These are phyloP conservation scores for Isichthys henryi DNA, from an alignment of 2,113 vertebrate genomes.

Conservation along the genomic window DNA sequence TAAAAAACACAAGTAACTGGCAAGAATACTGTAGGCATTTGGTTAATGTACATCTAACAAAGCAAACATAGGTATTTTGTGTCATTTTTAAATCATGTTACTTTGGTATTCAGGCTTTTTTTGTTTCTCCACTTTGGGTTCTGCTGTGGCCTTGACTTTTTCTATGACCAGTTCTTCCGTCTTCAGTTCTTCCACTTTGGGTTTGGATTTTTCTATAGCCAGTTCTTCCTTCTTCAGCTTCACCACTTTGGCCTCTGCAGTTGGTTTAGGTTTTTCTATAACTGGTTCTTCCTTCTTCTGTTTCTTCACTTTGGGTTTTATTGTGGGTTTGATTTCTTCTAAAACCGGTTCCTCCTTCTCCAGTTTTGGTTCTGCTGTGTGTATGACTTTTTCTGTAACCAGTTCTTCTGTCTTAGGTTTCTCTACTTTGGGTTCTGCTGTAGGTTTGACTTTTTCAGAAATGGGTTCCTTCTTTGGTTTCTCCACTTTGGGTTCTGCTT, in stretches of 20 bases:
- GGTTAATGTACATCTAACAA: not conserved
- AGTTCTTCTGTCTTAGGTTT: not conserved
- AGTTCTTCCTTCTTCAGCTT: not conserved
- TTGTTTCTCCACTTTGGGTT: slow-evolving; percentile 26
- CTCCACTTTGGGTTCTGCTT: not conserved
- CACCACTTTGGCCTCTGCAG: not conserved
- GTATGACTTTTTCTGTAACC: not conserved
- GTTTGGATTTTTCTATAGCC: not conserved
- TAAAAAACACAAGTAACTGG: not conserved
- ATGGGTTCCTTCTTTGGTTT: not conserved
- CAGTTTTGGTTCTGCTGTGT: not conserved
- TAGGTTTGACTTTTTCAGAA: not conserved
- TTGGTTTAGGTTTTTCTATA: not conserved
- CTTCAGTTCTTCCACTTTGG: not conserved
- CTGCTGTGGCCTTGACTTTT: not conserved
- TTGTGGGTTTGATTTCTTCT: not conserved
- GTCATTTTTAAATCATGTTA: not conserved
- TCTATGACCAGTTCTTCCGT: not conserved
- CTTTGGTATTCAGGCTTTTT: not conserved
- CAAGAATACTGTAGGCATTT: not conserved
- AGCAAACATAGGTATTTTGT: not conserved
- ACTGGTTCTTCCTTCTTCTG: not conserved
- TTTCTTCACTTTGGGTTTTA: not conserved
- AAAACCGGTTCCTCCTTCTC: not conserved
- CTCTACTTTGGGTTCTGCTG: not conserved